Evolutionary conservation across 2,113 vertebrate species (phyloP).

Genomic region (Parus major): DNA sequence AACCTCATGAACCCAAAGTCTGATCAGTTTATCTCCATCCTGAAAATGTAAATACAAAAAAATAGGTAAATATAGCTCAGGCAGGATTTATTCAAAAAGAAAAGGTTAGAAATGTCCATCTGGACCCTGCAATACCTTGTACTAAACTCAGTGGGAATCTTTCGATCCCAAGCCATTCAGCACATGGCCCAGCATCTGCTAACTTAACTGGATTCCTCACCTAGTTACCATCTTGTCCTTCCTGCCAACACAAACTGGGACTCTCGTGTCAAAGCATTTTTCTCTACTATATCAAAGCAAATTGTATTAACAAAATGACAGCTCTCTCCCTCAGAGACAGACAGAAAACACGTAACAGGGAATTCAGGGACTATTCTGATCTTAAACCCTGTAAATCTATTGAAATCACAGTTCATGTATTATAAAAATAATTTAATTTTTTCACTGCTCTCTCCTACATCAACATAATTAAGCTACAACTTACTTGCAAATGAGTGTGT

Average conservation of each 20-base stretch:
- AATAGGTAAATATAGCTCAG: not conserved
- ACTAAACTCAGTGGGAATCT: not conserved
- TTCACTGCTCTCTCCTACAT: not conserved
- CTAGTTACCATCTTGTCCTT: not conserved
- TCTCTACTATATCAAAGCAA: not conserved
- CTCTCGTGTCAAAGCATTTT: not conserved
- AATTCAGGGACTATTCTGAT: not conserved
- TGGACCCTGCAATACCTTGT: not conserved
- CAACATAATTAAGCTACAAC: not conserved
- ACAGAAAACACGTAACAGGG: not conserved
- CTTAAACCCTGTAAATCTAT: not conserved
- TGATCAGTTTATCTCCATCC: slow-evolving; percentile 89
- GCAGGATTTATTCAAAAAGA: not conserved
- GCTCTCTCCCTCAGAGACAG: not conserved
- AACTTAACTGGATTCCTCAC: not conserved
- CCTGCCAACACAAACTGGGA: not conserved
- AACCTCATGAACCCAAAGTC: slow-evolving; percentile 93
- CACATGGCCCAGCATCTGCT: slow-evolving; percentile 28
- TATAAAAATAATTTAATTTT: not conserved
- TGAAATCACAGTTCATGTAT: not conserved
- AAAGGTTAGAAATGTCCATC: not conserved
- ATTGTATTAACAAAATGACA: not conserved
- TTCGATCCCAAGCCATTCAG: not conserved
- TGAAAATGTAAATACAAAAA: slow-evolving; percentile 62
- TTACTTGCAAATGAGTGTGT: slow-evolving; percentile 86